Evolutionary conservation across 1,140 invertebrate species (phyloP), one percentile per base, ranked within the genome.

Genomic region (Drosophila lini): DNA sequence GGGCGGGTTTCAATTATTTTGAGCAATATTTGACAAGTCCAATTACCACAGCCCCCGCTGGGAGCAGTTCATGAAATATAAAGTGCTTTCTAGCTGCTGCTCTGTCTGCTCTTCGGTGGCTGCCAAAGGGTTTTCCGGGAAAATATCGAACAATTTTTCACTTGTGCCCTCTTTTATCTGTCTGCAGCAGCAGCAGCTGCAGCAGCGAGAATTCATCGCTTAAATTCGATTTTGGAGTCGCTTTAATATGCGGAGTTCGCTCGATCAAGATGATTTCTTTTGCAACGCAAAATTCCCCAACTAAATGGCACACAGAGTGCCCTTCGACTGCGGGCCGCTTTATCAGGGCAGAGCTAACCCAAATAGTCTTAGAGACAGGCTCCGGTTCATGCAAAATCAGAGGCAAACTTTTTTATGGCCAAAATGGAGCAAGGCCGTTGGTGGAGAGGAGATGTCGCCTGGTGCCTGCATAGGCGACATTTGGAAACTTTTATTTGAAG

Each of bases 181-280:
- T 44, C 44, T 59, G 31, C 42, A 44, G 41, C 48, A 70, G 47
- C 38, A 70, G 47, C 38, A 55, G 41, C 15, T 45, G 64, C 38
- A 31, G 64, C 55, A 32, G 13, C 22, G 32, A 19, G 32, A 60
- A 56, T 22, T 45, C 52, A 25, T 55, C 38, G 57, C 53, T 59
- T 71, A 59, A 75, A 74, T 75, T 75, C 57, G 71, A 63, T 64
- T 74, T 64, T 63, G 71, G 48, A 74, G 32, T 38, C 32, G 34
- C 73, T 83, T 88, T 74, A 83, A 86, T 83, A 83, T 83, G 77
- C 68, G 71, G 53, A 52, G 71, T 47, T 56, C 83, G 71, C 83
- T 86, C 77, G 68, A 86, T 86, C 83, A 86, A 83, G 74, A 86
- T 86, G 83, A 86, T 86, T 86, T 86, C 88, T 86, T 74, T 80